Percentiles rank a stretch among this genome's conserved stretches.
Conservation (phyloP, 1,140 invertebrate species). For the Yoshiicerus persimilis region DNA sequence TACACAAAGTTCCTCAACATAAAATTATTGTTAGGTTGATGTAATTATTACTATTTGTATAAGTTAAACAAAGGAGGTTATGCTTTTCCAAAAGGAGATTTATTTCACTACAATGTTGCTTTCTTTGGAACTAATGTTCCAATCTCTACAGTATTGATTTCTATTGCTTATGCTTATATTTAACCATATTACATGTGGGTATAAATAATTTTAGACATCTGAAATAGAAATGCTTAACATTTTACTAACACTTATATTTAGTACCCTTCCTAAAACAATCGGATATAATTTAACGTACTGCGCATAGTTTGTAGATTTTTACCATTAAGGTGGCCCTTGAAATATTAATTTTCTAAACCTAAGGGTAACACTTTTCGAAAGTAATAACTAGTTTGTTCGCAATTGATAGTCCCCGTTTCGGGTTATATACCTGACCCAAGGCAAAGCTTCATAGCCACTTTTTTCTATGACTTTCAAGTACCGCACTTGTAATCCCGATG, state of each 20-base stretch:
- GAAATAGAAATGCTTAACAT: neutral
- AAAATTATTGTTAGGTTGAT: too few species aligned
- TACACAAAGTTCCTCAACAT: too few species aligned
- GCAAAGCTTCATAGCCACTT: conserved; percentile 97
- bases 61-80: too few species aligned
- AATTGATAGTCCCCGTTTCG: conserved; percentile 99
- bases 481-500: conserved; percentile 83
- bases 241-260: neutral
- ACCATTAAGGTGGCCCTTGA: neutral
- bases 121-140: too few species aligned
- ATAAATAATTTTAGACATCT: too few species aligned
- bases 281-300: neutral
- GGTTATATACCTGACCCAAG: conserved; percentile 99
- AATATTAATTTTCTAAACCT: neutral
- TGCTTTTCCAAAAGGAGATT: too few species aligned
- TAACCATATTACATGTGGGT: too few species aligned
- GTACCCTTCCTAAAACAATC: neutral
- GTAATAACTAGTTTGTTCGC: conserved; percentile 77
- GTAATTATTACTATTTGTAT: too few species aligned
- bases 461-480: conserved; percentile 99
- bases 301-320: neutral
- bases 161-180: too few species aligned
- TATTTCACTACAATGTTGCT: too few species aligned
- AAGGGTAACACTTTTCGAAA: neutral
- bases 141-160: too few species aligned